Conservation (phyloP, 1,140 invertebrate species). For the Belonocnema kinseyi region DNA sequence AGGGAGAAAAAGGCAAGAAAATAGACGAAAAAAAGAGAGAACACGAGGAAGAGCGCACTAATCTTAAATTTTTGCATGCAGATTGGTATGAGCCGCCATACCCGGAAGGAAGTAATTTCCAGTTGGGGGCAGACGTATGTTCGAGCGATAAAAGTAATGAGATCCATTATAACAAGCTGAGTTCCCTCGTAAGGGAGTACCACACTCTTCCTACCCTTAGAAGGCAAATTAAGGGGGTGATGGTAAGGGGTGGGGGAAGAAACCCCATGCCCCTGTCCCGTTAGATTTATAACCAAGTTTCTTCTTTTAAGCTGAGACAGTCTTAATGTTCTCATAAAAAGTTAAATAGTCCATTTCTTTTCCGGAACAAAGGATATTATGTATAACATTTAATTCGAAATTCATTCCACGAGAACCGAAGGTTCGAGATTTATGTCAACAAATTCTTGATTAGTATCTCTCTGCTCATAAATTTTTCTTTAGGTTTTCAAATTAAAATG, state of each 20-base stretch:
- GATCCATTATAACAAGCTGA: constrained; percentile 73
- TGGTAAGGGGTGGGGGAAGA: constrained; percentile 31
- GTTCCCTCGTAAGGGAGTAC: constrained; percentile 59
- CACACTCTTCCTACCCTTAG: constrained; percentile 32
- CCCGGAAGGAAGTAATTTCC: constrained; percentile 66
- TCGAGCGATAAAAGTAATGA: constrained; percentile 74
- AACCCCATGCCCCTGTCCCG: constrained; percentile 20
- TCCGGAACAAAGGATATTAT: not conserved
- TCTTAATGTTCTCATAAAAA: constrained; percentile 27
- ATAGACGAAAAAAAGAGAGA: constrained; percentile 30
- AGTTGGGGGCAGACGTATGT: constrained; percentile 68
- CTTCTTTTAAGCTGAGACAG: not conserved
- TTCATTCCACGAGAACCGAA: not conserved
- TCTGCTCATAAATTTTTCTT: too few relatives aligned
- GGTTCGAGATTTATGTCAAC: too few relatives aligned
- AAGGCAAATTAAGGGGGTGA: constrained; percentile 41
- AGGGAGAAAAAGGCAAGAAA: not conserved
- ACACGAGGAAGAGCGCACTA: constrained; percentile 26
- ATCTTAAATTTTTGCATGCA: constrained; percentile 67
- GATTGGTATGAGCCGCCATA: constrained; percentile 60
- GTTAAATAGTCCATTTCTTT: constrained; percentile 19
- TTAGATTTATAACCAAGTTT: constrained; percentile 26
- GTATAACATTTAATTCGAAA: constrained; percentile 14
- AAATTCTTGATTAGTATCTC: too few relatives aligned
- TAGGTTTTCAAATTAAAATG: too few relatives aligned